Evolutionary conservation across 2,113 vertebrate genomes (phyloP), one percentile per base, ranked within the genome.

Genomic region (Lipophrys pholis): DNA sequence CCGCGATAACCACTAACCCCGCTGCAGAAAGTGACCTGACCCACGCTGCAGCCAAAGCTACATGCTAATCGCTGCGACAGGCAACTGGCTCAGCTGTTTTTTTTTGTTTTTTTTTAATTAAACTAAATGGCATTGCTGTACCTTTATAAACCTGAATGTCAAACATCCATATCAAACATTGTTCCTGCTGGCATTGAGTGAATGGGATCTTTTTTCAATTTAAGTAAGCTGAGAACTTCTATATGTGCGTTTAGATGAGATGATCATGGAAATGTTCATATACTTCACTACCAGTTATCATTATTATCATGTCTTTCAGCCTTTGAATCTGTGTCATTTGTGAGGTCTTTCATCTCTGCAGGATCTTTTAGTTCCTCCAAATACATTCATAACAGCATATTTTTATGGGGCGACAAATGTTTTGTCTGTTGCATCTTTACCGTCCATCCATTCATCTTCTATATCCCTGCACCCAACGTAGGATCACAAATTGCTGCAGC

Each of bases 21-120:
- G 66, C 78, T 75, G 57, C 83, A 76, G 82, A 64, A 69, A 71
- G 74, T 77, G 85, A 85, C 82, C 85, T 86, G 84, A 87, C 68
- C 87, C 50, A 39, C 54, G 82, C 55, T 61, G 50, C 54, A 49
- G 84, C 62, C 64, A 65, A 76, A 69, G 41, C 49, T 67, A 56
- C 59, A 59, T 3, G 12, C 59, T 87, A 62, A 89, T 84, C 12
- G n/a, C 54, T 81, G 48, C 21, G 74, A 81, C 85, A 82, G 53
- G 30, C 58, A 14, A 52, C 54, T 70, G 46, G 40, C 78, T 80
- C 65, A 86, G 64, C 80, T 72, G 65, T 7, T 82, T 87, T 30
- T 6, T 82, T 87, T 82, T 87, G 2, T 6, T 82, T 87, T 40
- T 71, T 46, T 55, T 77, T 51, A 58, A 63, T 82, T 54, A 45